Base-by-base conservation (phyloP, 2,888 invertebrate species). In the Protodeltote pygarga region DNA sequence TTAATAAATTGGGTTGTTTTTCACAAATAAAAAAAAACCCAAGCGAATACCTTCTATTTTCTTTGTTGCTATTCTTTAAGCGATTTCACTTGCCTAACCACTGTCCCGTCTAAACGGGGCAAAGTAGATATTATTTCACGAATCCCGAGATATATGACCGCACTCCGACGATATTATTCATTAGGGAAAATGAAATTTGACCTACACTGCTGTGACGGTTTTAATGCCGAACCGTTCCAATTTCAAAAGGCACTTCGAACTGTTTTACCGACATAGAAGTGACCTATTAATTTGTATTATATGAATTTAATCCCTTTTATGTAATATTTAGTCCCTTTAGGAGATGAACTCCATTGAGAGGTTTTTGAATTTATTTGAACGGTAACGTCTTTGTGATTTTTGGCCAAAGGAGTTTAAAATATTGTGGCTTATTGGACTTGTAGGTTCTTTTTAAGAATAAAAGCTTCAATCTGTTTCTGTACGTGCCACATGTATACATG, bases 141-240 rank as follows among this genome's bases (percentile, higher is more conserved):
- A 83, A 86, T 87, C 83, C 82, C 67, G 71, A 85, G 80, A 87
- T 87, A 83, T 87, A 87, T 83, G 84, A 71, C 65, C 71, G 66
- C 79, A 79, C 68, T 85, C 76, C 65, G 61, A 60, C 77, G 79
- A 79, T 85, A 88, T 87, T 87, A 86, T 88, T 85, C 83, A 83
- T 84, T 84, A 83, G 61, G 71, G 77, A 77, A 81, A 82, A 85
- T 86, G 79, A 82, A 86, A 87, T 87, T 83, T 79, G 77, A 81
- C 81, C 81, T 75, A 71, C 45, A 41, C 41, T 48, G 46, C 46
- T 47, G 39, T 53, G 61, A 38, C 53, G 37, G 50, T 51, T 57
- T 58, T 60, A 68, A 53, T 55, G 27, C 44, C 34, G 46, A 55
- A 23, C 20, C 48, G 50, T 27, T 28, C 50, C 44, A 49, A 51